Evolutionary conservation across 2,797 vertebrate genomes (phyloP).

Genomic region (Anguilla anguilla): DNA sequence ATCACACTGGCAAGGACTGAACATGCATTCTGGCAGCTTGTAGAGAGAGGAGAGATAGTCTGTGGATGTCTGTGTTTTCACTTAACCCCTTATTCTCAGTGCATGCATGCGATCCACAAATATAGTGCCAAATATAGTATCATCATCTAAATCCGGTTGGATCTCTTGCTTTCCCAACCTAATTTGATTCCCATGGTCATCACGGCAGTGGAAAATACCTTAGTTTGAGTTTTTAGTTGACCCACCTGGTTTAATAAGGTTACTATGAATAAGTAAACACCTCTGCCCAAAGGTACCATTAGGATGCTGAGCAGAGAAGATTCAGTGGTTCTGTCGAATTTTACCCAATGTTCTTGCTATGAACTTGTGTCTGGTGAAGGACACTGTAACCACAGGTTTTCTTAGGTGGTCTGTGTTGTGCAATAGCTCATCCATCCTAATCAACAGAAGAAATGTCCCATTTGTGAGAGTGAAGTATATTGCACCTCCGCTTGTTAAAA

Average conservation of each 20-base stretch:
- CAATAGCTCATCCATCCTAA: background rate
- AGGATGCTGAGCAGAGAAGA: background rate
- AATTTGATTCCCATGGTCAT: background rate
- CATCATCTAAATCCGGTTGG: background rate
- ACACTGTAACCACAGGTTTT: background rate
- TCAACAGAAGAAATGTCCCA: conserved; percentile 8
- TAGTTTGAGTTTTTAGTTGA: background rate
- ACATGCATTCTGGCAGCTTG: background rate
- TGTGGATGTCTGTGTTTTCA: conserved; percentile 2
- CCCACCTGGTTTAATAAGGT: background rate
- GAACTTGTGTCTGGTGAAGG: background rate
- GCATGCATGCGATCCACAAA: background rate
- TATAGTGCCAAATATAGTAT: background rate
- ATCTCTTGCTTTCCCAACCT: background rate
- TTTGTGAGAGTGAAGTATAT: background rate
- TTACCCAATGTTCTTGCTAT: background rate
- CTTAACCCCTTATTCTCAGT: background rate
- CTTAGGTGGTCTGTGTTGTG: background rate
- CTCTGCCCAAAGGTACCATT: background rate
- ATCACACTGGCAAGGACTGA: background rate
- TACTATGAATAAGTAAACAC: background rate
- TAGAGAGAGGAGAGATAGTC: background rate
- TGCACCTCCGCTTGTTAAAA: conserved; percentile 52
- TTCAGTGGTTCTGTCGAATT: background rate
- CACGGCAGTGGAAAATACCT: background rate